These are phyloP conservation scores for Scleropages formosus DNA, from an alignment of 2,797 vertebrate species.

Conservation along the genomic window DNA sequence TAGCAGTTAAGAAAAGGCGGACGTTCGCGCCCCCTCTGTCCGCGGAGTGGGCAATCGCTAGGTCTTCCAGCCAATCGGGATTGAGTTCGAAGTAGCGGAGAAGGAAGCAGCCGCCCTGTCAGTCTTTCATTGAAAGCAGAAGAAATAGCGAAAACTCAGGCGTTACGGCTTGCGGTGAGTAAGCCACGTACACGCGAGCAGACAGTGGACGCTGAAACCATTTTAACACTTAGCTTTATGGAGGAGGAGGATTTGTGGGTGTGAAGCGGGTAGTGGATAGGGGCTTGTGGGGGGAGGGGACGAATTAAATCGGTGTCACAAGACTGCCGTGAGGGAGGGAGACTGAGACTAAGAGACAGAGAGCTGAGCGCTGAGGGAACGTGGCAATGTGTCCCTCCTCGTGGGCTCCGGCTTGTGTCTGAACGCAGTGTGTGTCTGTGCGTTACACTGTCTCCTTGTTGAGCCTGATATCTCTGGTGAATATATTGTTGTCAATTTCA, in stretches of 20 bases:
- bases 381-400: neutral
- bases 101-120: constrained; percentile 46
- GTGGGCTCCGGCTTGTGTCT: neutral
- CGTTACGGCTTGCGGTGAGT: constrained; percentile 52
- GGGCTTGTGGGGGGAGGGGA: neutral
- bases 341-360: constrained; percentile 45
- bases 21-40: rapidly evolving
- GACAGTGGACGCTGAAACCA: too few relatives aligned
- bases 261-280: neutral
- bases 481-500: too few relatives aligned
- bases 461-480: constrained; percentile 50
- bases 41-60: constrained; percentile 51
- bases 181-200: neutral
- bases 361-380: neutral
- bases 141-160: constrained; percentile 32
- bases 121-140: constrained; percentile 49
- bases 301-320: constrained; percentile 60
- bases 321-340: constrained; percentile 54
- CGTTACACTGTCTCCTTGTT: constrained; percentile 16
- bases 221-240: neutral
- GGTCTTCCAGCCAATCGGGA: constrained; percentile 32
- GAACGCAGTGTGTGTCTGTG: neutral
- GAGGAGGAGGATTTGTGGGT: neutral
- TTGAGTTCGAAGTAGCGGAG: constrained; percentile 55
- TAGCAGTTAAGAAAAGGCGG: constrained; percentile 42